Percentiles rank a stretch among this genome's conserved stretches.
Conservation (phyloP, 2,888 invertebrate genomes). For the Melieria omissa region DNA sequence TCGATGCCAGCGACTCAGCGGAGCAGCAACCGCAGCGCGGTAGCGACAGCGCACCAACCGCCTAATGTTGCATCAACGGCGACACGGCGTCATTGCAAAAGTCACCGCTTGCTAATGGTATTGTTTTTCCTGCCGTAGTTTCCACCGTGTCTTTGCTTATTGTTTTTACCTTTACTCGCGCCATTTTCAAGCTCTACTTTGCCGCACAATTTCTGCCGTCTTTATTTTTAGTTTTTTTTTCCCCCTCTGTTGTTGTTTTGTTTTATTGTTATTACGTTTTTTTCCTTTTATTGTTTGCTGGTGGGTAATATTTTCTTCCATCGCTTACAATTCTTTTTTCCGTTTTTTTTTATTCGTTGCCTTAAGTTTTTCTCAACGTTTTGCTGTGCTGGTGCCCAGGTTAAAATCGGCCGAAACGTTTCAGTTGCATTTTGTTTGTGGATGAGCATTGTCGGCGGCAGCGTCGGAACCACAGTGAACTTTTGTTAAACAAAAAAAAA, state of each 20-base stretch:
- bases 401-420: constrained; percentile 46
- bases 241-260: constrained; percentile 19
- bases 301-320: constrained; percentile 28
- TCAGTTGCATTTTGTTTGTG: constrained; percentile 54
- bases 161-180: too few relatives aligned
- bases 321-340: constrained; percentile 33
- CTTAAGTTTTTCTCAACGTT: constrained; percentile 32
- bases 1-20: too few relatives aligned
- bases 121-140: too few relatives aligned
- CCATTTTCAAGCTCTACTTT: constrained; percentile 33
- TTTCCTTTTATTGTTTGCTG: constrained; percentile 34
- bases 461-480: not conserved
- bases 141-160: too few relatives aligned
- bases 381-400: constrained; percentile 42
- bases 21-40: too few relatives aligned
- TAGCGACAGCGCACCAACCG: too few relatives aligned
- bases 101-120: too few relatives aligned
- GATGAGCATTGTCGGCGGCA: constrained; percentile 43
- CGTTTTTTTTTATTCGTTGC: constrained; percentile 32
- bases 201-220: constrained; percentile 21
- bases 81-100: too few relatives aligned
- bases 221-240: constrained; percentile 28
- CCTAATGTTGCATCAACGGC: too few relatives aligned
- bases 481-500: constrained; percentile 1
- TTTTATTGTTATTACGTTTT: constrained; percentile 33